These are phyloP conservation scores for Bombus difficillimus DNA, from an alignment of 1,140 invertebrate genomes.

Conservation along the genomic window DNA sequence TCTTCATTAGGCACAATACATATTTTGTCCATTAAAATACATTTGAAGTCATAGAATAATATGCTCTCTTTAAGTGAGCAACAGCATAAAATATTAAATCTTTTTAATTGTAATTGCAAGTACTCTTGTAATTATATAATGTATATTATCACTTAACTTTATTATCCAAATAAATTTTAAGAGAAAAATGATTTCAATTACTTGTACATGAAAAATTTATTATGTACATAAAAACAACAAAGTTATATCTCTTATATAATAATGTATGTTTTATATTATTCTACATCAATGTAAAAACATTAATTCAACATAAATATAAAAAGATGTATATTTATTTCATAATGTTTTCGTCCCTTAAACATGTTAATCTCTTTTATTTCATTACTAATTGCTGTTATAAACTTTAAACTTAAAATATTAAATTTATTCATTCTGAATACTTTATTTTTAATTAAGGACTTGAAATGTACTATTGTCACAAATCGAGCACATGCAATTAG, in stretches of 20 bases:
- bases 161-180: neutral
- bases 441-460: conserved; percentile 19
- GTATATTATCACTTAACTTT: neutral
- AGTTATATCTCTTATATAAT: neutral
- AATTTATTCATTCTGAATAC: conserved; percentile 6
- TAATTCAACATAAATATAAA: conserved; percentile 9
- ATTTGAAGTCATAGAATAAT: neutral
- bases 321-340: neutral
- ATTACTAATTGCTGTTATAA: neutral
- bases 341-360: too few species aligned
- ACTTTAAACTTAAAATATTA: conserved; percentile 12
- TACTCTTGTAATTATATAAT: neutral
- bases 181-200: neutral
- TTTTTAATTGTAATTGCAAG: neutral
- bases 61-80: neutral
- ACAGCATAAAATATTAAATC: neutral
- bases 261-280: neutral
- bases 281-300: neutral
- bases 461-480: conserved; percentile 28
- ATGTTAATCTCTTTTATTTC: too few species aligned
- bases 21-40: neutral
- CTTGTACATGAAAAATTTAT: neutral
- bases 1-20: neutral
- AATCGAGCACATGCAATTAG: conserved; percentile 27
- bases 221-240: neutral